A percentile compares a stretch with the other conserved stretches of the same genome.
These are phyloP conservation scores for Therioaphis trifolii DNA, from an alignment of 2,888 invertebrate genomes.

Conservation along the genomic window DNA sequence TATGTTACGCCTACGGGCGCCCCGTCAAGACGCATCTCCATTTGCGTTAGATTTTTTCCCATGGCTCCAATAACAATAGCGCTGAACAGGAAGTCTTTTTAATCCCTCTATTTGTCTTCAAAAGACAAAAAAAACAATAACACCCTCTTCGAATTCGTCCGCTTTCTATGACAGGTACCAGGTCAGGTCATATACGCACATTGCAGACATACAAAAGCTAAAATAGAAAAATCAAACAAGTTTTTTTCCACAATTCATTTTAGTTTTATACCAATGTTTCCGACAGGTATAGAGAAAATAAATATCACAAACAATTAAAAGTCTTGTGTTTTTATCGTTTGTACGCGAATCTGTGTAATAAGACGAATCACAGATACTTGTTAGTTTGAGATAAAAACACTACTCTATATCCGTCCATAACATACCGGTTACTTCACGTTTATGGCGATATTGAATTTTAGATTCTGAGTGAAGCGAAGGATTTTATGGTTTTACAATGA, in stretches of 20 bases:
- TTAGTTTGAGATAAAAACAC: too few species aligned
- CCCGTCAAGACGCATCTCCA: conserved; percentile 52
- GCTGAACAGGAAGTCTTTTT: conserved; percentile 60
- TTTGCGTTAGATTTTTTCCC: conserved; percentile 52
- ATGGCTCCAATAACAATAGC: conserved; percentile 56
- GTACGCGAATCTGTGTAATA: too few species aligned
- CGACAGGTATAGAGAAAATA: conserved; percentile 3
- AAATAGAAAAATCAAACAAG: conserved; percentile 48
- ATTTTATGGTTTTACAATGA: too few species aligned
- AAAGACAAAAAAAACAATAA: conserved; percentile 43
- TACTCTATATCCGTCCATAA: too few species aligned
- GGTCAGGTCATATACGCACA: conserved; percentile 40
- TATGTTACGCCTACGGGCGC: conserved; percentile 50
- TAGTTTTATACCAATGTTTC: conserved; percentile 21
- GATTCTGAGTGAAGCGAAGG: too few species aligned
- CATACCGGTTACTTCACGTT: too few species aligned
- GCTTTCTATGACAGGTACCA: conserved; percentile 54
- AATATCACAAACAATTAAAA: too few species aligned
- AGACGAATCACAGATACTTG: too few species aligned
- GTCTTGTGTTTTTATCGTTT: too few species aligned
- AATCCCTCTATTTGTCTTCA: conserved; percentile 32
- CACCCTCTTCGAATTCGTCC: conserved; percentile 47
- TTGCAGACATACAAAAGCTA: conserved; percentile 47
- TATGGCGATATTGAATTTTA: too few species aligned
- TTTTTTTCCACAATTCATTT: conserved; percentile 20